Conservation (phyloP, 1,140 invertebrate species). For the Drosophila novamexicana region DNA sequence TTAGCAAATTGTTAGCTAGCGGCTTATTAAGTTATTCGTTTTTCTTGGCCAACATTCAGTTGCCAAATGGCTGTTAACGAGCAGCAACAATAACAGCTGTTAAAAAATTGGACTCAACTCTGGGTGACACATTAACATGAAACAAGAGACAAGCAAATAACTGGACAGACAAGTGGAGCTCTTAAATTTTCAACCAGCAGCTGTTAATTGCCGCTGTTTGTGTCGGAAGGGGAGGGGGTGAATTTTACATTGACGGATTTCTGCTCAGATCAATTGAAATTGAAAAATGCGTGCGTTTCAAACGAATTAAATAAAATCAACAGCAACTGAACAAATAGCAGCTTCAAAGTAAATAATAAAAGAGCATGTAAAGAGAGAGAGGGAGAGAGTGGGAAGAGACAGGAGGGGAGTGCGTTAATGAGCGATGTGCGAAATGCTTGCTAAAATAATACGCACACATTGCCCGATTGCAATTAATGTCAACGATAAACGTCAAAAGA, state of each 20-base stretch:
- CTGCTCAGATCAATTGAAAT: conserved; percentile 24
- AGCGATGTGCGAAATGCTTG: conserved; percentile 1
- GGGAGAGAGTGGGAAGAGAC: neutral
- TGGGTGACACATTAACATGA: conserved; percentile 16
- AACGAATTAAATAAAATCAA: conserved; percentile 27
- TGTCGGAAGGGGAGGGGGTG: neutral
- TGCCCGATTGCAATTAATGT: conserved; percentile 53
- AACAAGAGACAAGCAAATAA: conserved; percentile 1
- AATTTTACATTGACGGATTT: conserved; percentile 6
- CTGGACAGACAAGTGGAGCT: conserved; percentile 17
- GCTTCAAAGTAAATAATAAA: conserved; percentile 32
- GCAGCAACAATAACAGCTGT: conserved; percentile 24
- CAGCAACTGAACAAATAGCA: conserved; percentile 47
- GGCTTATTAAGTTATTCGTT: conserved; percentile 27
- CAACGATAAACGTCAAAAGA: conserved; percentile 47
- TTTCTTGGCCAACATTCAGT: conserved; percentile 48
- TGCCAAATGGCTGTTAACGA: conserved; percentile 55
- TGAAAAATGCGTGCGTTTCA: conserved; percentile 36
- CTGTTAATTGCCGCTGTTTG: conserved; percentile 25
- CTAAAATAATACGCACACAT: conserved; percentile 36
- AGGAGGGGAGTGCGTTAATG: neutral
- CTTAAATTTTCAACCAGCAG: conserved; percentile 15
- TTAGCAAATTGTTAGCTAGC: conserved; percentile 55
- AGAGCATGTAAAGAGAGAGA: neutral
- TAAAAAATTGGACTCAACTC: conserved; percentile 19